Percentiles rank a stretch among this genome's conserved stretches.
phyloP scores from a whole-genome alignment of 2,797 vertebrate species.

The Brotula barbata region DNA sequence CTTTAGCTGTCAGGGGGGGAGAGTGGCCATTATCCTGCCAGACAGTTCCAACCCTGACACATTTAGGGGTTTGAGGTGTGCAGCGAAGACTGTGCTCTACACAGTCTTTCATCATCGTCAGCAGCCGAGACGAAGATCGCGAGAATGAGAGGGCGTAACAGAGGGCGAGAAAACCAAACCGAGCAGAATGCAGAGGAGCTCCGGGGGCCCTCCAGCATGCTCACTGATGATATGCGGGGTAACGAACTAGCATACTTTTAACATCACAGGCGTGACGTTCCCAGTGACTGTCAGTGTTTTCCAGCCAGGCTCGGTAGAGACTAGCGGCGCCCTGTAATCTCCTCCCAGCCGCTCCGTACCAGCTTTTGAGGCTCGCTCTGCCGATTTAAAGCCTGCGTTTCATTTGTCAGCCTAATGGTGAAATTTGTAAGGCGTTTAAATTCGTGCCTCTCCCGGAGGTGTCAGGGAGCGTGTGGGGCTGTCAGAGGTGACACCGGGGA shows the following conservation, averaged over 20 bases:
- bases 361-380: conserved; percentile 61
- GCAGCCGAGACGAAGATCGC: conserved; percentile 22
- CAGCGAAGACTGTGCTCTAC: conserved; percentile 51
- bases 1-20: conserved; percentile 32
- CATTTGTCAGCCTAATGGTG: conserved; percentile 77
- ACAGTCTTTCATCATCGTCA: conserved; percentile 56
- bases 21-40: conserved; percentile 48
- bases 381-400: conserved; percentile 71
- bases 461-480: conserved; percentile 53
- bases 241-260: conserved; percentile 73
- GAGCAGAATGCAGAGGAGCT: conserved; percentile 49
- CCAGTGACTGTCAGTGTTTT: conserved; percentile 69
- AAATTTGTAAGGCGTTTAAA: conserved; percentile 76
- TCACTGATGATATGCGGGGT: conserved; percentile 70
- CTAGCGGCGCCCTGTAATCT: conserved; percentile 71
- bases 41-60: conserved; percentile 47
- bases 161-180: conserved; percentile 19
- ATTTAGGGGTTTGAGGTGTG: conserved; percentile 54
- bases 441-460: conserved; percentile 58
- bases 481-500: conserved; percentile 41
- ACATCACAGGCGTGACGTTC: conserved; percentile 68
- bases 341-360: conserved; percentile 65
- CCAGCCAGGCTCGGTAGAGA: too few relatives aligned
- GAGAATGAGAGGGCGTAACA: conserved; percentile 12
- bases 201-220: conserved; percentile 55